A percentile compares a stretch with the other conserved stretches of the same genome.
phyloP scores from a whole-genome alignment of 2,888 invertebrate species.

The Pyrgus malvae region DNA sequence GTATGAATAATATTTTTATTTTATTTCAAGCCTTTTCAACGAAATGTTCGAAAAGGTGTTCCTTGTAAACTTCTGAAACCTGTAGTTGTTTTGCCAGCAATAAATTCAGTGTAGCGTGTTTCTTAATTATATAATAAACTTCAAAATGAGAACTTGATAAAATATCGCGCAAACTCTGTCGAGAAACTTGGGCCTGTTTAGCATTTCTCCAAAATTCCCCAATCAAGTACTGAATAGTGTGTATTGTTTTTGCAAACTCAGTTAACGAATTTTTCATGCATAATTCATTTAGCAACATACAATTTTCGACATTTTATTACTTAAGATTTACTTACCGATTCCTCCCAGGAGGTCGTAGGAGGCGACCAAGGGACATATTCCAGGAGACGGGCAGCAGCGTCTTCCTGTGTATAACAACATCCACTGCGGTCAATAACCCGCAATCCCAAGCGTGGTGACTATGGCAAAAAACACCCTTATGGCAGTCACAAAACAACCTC shows the following conservation, averaged over 20 bases:
- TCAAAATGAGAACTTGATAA: conserved; percentile 27
- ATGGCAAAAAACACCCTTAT: too few species aligned
- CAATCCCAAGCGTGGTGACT: too few species aligned
- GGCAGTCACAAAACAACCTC: too few species aligned
- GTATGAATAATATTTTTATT: too few species aligned
- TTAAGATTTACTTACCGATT: not conserved
- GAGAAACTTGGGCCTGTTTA: conserved; percentile 28
- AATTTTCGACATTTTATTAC: not conserved
- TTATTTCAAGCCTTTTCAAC: too few species aligned
- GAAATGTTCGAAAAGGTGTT: too few species aligned
- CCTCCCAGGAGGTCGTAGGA: too few species aligned
- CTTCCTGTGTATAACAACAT: too few species aligned
- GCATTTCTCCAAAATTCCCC: conserved; percentile 13
- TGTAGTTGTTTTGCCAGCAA: not conserved
- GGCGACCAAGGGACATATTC: too few species aligned
- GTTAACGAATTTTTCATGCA: not conserved
- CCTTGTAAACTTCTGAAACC: not conserved
- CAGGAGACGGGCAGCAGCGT: too few species aligned
- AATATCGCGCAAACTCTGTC: conserved; percentile 22
- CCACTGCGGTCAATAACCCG: too few species aligned
- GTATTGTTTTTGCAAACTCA: conserved; percentile 21
- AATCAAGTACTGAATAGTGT: conserved; percentile 8
- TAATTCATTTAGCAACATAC: not conserved
- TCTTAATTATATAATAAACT: conserved; percentile 11
- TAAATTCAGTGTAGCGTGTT: not conserved